A percentile compares a stretch with the other conserved stretches of the same genome.
These are phyloP conservation scores for Eumeta japonica DNA, from an alignment of 1,140 invertebrate species.

Conservation along the genomic window DNA sequence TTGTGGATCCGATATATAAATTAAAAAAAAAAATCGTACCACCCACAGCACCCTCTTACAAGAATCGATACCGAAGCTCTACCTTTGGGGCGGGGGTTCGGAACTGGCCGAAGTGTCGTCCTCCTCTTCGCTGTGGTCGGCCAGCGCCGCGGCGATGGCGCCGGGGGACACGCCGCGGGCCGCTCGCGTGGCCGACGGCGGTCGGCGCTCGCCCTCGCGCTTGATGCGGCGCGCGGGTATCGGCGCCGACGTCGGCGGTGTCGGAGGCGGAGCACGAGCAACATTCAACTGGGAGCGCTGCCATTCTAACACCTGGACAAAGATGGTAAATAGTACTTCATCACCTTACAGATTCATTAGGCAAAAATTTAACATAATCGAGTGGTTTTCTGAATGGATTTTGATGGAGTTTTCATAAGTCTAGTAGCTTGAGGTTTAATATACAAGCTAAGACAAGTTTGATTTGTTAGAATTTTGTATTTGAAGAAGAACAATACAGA, in stretches of 20 bases:
- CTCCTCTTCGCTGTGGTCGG: constrained; percentile 30
- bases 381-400: not conserved
- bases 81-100: constrained; percentile 33
- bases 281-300: constrained; percentile 43
- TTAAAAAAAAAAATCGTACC: too few relatives aligned
- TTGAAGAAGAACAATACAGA: not conserved
- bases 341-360: not conserved
- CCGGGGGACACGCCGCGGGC: constrained; percentile 8
- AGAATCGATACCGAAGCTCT: too few relatives aligned
- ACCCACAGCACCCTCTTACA: too few relatives aligned
- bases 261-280: constrained; percentile 12
- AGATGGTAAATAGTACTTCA: not conserved
- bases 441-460: too few relatives aligned
- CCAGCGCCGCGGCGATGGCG: constrained; percentile 31
- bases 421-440: too few relatives aligned
- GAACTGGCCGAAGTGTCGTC: constrained; percentile 30
- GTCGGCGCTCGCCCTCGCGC: constrained; percentile 37
- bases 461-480: not conserved
- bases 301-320: constrained; percentile 45
- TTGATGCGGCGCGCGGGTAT: constrained; percentile 32
- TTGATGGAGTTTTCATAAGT: too few relatives aligned
- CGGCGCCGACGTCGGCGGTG: constrained; percentile 11
- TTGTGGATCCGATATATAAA: too few relatives aligned
- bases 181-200: constrained; percentile 8
- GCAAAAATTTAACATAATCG: not conserved